These are phyloP conservation scores for Scatophagus argus DNA, from an alignment of 2,113 vertebrate genomes.

Conservation along the genomic window DNA sequence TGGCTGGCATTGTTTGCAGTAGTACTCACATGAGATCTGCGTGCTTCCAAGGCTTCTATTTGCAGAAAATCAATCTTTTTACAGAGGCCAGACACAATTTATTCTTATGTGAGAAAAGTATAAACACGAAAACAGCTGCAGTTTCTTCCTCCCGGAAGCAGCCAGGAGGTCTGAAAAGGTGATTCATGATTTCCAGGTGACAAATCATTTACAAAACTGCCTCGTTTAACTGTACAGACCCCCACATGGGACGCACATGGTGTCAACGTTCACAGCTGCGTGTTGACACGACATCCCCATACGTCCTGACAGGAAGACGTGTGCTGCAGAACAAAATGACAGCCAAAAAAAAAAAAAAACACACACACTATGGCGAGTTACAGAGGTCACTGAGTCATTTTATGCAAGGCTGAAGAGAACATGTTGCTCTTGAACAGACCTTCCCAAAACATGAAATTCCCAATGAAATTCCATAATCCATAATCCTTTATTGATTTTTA, in stretches of 20 bases:
- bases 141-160: conserved; percentile 7
- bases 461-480: conserved; percentile 70
- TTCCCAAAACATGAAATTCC: conserved; percentile 56
- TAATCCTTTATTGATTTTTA: conserved; percentile 75
- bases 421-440: conserved; percentile 44
- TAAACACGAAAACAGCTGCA: conserved; percentile 35
- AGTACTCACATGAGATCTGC: not conserved
- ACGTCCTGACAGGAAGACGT: conserved; percentile 57
- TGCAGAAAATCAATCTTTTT: not conserved
- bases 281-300: conserved; percentile 38
- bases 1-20: not conserved
- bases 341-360: conserved; percentile 40
- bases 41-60: not conserved
- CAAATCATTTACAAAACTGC: conserved; percentile 13
- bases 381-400: conserved; percentile 9
- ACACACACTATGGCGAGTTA: not conserved
- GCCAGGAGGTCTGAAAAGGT: conserved; percentile 11
- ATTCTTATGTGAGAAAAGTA: not conserved
- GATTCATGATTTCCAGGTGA: conserved; percentile 60
- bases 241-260: conserved; percentile 49
- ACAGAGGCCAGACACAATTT: not conserved
- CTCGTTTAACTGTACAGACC: conserved; percentile 29
- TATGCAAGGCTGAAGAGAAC: not conserved
- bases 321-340: conserved; percentile 41
- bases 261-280: conserved; percentile 54